Evolutionary conservation across 2,888 invertebrate species (phyloP), one percentile per base, ranked within the genome.

Genomic region (Diogma glabrata): DNA sequence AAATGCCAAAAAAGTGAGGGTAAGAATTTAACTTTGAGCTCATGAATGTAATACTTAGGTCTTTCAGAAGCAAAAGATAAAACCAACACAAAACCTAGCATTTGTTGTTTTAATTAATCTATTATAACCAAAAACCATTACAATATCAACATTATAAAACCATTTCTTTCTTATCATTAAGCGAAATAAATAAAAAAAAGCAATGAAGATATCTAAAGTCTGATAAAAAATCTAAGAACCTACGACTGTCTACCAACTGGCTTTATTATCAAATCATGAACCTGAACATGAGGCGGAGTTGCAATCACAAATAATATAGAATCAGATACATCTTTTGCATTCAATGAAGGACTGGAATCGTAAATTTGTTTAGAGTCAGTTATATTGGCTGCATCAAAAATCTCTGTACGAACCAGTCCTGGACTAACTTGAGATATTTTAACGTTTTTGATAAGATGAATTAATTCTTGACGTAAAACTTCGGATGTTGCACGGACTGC

Each of bases 261-360:
- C n/a, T 47, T 47, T 17, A 47, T 26, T 16, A 47, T 47, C 12
- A 47, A 28, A 19, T 47, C 26, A 26, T 26, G 47, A 28, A 47
- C 49, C 24, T 62, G 63, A 0, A 63, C 63, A 52, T 59, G 58
- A 2, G 63, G 60, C 2, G 62, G 64, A 10, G 66, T 66, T 49
- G 54, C 59, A 17, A 66, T 45, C 12, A 58, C 61, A 45, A 61
- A 65, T 48, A 60, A 51, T 4, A 62, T 56, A 3, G 63, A 60
- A 4, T 58, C 57, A 4, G 65, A 55, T 2, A 64, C 56, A 51
- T 64, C 60, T 45, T 60, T 47, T 6, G 54, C 53, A 17, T 23
- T 47, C 24, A 47, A 16, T 10, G 23, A 24, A 26, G 17, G 23
- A 2, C 24, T 16, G n/a, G n/a, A n/a, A 16, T 55, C 57, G 9